A percentile compares a stretch with the other conserved stretches of the same genome.
Conservation (phyloP, 2,113 vertebrate species). For the Opisthocomus hoazin region DNA sequence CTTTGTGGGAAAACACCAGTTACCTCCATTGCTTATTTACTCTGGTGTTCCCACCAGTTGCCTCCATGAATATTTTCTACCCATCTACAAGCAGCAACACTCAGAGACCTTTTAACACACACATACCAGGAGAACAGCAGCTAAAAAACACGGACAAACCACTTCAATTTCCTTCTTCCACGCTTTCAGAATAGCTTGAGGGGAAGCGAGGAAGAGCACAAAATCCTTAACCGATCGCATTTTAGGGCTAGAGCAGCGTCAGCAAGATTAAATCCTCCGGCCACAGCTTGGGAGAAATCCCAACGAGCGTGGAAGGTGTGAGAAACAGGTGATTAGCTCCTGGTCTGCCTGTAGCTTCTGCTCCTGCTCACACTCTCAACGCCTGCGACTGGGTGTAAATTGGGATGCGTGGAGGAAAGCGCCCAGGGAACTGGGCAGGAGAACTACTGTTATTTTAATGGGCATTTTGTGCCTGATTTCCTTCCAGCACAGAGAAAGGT, state of each 20-base stretch:
- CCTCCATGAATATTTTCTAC: not conserved
- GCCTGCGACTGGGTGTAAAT: not conserved
- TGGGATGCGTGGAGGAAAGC: not conserved
- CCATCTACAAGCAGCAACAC: not conserved
- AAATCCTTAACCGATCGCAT: not conserved
- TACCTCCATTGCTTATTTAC: not conserved
- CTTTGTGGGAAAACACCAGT: no score
- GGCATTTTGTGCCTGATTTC: slow-evolving; percentile 15
- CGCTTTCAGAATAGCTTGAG: not conserved
- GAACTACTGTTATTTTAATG: not conserved
- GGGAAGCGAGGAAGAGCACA: not conserved
- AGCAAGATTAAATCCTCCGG: not conserved
- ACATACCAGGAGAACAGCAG: not conserved
- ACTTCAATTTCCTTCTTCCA: not conserved
- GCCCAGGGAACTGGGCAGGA: not conserved
- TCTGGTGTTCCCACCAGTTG: not conserved
- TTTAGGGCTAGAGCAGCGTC: not conserved
- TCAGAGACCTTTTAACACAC: not conserved
- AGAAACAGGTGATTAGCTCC: not conserved
- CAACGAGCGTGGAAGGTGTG: not conserved
- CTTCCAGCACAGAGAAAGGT: not conserved
- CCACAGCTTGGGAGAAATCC: not conserved
- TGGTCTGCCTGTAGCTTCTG: not conserved
- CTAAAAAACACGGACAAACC: not conserved
- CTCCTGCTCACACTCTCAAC: not conserved